Conservation (phyloP, 1,140 invertebrate genomes). For the Aphelenchoides avenae region DNA sequence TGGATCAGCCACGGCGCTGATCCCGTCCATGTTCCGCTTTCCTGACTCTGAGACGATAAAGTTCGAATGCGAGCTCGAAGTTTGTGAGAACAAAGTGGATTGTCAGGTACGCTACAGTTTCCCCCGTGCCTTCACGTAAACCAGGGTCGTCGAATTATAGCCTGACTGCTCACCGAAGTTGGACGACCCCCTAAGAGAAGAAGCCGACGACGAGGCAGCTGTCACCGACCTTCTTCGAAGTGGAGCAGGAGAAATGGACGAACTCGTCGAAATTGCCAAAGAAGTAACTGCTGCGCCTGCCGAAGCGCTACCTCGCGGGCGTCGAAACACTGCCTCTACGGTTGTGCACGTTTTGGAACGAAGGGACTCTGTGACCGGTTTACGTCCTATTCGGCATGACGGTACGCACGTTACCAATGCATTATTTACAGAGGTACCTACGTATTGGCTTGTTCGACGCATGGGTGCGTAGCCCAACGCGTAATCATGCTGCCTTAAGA, state of each 20-base stretch:
- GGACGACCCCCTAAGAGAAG: slow-evolving; percentile 11
- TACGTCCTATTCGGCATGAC: slow-evolving; percentile 3
- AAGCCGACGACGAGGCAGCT: slow-evolving; percentile 13
- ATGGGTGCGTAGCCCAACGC: background rate
- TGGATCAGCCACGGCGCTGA: slow-evolving; percentile 4
- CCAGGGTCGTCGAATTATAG: background rate
- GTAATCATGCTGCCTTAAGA: slow-evolving; percentile 11
- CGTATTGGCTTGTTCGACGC: background rate
- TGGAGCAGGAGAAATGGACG: slow-evolving; percentile 5
- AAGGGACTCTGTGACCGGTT: background rate
- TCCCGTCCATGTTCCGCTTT: slow-evolving; percentile 24
- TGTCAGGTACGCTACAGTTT: slow-evolving; percentile 6
- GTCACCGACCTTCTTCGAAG: slow-evolving; percentile 12
- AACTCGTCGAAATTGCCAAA: background rate
- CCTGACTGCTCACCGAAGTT: slow-evolving; percentile 12
- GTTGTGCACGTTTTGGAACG: slow-evolving; percentile 25
- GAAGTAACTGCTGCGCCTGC: background rate
- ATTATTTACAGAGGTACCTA: background rate
- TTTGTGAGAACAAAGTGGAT: slow-evolving; percentile 13
- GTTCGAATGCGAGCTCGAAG: slow-evolving; percentile 15
- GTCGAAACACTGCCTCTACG: slow-evolving; percentile 1
- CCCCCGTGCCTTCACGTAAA: background rate
- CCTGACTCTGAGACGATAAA: slow-evolving; percentile 15
- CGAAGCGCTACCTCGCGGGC: background rate
- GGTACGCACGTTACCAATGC: slow-evolving; percentile 10